A percentile compares a stretch with the other conserved stretches of the same genome.
These are phyloP conservation scores for Sinotaia quadrata DNA, from an alignment of 2,888 invertebrate genomes.

Conservation along the genomic window DNA sequence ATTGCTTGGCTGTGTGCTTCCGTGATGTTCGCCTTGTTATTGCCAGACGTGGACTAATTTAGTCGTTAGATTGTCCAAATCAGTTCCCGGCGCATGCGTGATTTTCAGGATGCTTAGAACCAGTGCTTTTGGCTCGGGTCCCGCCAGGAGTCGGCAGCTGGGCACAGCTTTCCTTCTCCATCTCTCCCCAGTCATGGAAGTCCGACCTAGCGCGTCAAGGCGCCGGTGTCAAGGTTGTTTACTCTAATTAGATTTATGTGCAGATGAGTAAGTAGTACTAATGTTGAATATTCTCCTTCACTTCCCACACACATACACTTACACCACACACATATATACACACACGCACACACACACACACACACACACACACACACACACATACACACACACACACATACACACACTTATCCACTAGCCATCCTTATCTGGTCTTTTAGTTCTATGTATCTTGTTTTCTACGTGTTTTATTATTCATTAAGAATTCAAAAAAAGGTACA, in stretches of 20 bases:
- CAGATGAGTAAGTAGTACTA: too few species aligned
- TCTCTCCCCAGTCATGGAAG: too few species aligned
- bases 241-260: too few species aligned
- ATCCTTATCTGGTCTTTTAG: too few species aligned
- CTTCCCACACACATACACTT: too few species aligned
- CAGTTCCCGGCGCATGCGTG: constrained; percentile 21
- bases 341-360: constrained; percentile 3
- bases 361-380: constrained; percentile 21
- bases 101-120: constrained; percentile 1
- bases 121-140: not conserved
- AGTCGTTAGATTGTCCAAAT: constrained; percentile 23
- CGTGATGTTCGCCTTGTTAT: constrained; percentile 16
- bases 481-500: too few species aligned
- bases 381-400: constrained; percentile 10
- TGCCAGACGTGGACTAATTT: constrained; percentile 26
- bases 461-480: too few species aligned
- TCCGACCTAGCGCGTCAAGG: too few species aligned
- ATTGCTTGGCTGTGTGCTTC: not conserved
- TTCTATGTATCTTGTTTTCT: too few species aligned
- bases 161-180: not conserved
- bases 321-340: not conserved
- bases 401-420: not conserved
- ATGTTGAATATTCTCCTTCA: too few species aligned
- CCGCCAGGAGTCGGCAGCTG: constrained; percentile 8
- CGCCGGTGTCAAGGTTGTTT: too few species aligned